Evolutionary conservation across 2,888 invertebrate species (phyloP), one percentile per base, ranked within the genome.

Genomic region (Bellardia pandia): DNA sequence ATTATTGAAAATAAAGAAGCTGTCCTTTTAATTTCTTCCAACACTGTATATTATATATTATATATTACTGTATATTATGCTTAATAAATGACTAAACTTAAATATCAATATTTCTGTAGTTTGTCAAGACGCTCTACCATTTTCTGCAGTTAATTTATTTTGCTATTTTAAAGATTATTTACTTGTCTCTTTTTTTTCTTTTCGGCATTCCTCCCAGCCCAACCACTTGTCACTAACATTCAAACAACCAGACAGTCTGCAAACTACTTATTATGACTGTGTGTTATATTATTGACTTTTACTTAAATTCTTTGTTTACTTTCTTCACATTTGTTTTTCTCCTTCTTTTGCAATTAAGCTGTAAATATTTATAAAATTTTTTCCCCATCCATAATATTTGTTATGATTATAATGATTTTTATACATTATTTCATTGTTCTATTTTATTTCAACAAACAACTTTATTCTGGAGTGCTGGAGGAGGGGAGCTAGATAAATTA

Each of bases 281-380:
- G n/a, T 68, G 23, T 37, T 23, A 58, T 58, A 68, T 45, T 77
- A 56, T 77, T 77, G 68, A 77, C 45, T 37, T 16, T 58, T 16
- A 68, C 16, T 68, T 48, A 16, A 2, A 2, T 56, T 30, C 13
- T 58, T 30, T 30, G 11, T 58, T n/a, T 51, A 3, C 9, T 45
- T 58, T 11, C 11, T 33, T 30, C 16, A 45, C 45, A 11, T 45
- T 13, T 13, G 2, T 45, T 8, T 13, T 60, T 60, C 11, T 62
- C 13, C 30, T 42, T 53, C n/a, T 51, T 71, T 53, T 37, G 16
- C 33, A 53, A 37, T 56, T 68, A 58, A 69, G 14, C n/a, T 40
- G 66, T 74, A 81, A 81, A 74, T 64, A 53, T 58, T 74, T 79
- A 30, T 30, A 33, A 45, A 37, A 23, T 60, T 51, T 66, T 40